Percentiles rank a stretch among this genome's conserved stretches.
phyloP scores from a whole-genome alignment of 1,140 invertebrate species.

The Batillaria attramentaria region DNA sequence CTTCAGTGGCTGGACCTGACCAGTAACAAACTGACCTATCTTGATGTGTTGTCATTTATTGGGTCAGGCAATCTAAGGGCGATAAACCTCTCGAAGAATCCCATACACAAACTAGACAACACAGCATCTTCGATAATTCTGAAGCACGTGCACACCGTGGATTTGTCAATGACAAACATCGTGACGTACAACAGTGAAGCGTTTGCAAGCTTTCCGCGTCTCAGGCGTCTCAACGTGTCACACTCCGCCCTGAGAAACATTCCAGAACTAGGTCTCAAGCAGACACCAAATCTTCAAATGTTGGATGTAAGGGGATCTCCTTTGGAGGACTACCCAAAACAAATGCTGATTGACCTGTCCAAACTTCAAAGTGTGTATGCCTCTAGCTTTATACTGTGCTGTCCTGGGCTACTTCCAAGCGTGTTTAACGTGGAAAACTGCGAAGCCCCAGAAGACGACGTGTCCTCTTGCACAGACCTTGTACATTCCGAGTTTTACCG shows the following conservation, averaged over 20 bases:
- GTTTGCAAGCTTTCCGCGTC: conserved; percentile 15
- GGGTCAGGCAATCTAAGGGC: conserved; percentile 16
- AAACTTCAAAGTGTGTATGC: too few species aligned
- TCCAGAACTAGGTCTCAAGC: background rate
- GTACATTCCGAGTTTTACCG: too few species aligned
- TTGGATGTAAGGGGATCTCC: background rate
- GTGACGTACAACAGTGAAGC: background rate
- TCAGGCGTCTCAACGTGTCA: conserved; percentile 4
- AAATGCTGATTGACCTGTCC: too few species aligned
- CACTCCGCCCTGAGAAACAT: background rate
- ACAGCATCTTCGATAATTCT: background rate
- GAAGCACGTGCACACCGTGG: background rate
- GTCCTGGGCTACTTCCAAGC: too few species aligned
- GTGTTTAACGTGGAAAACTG: too few species aligned
- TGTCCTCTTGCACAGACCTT: too few species aligned
- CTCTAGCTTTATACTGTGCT: too few species aligned
- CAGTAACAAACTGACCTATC: conserved; percentile 12
- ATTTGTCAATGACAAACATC: background rate
- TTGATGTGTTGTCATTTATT: background rate
- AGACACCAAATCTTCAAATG: background rate
- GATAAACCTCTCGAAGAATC: conserved; percentile 26
- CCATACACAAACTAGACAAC: background rate
- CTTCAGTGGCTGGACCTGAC: conserved; percentile 23
- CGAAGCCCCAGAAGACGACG: too few species aligned
- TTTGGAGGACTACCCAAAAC: background rate